These are phyloP conservation scores for Diaprepes abbreviatus DNA, from an alignment of 2,888 invertebrate genomes.

Conservation along the genomic window DNA sequence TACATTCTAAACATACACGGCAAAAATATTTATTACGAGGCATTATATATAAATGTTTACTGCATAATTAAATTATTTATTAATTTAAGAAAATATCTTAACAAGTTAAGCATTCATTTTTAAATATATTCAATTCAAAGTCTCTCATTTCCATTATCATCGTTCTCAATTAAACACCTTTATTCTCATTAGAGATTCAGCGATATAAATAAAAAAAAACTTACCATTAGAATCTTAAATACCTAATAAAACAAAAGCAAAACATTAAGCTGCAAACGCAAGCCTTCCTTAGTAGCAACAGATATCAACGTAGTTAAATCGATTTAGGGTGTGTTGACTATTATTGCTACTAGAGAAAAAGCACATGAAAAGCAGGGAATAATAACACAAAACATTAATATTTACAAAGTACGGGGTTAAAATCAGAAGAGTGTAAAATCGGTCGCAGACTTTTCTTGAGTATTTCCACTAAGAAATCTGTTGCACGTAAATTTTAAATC, in stretches of 20 bases:
- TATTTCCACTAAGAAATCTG: conserved; percentile 13
- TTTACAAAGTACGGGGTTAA: not conserved
- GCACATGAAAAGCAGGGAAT: conserved; percentile 18
- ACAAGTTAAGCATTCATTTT: too few species aligned
- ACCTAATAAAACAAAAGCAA: not conserved
- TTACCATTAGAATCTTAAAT: conserved; percentile 1
- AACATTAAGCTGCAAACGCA: not conserved
- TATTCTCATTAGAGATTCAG: conserved; percentile 11
- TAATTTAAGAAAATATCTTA: too few species aligned
- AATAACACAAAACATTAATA: not conserved
- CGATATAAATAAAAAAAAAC: conserved; percentile 9
- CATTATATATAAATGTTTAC: too few species aligned
- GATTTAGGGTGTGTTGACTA: too few species aligned
- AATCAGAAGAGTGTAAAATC: not conserved
- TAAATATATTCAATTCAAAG: too few species aligned
- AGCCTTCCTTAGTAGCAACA: not conserved
- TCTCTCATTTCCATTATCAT: too few species aligned
- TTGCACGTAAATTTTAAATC: not conserved
- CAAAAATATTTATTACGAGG: too few species aligned
- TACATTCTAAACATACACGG: too few species aligned
- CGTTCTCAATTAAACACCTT: too few species aligned
- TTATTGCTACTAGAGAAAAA: too few species aligned
- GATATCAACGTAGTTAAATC: not conserved
- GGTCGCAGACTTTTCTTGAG: conserved; percentile 3
- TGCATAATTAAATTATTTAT: too few species aligned